Base-by-base conservation (phyloP, 1,140 invertebrate genomes). In the Neodiprion virginianus region DNA sequence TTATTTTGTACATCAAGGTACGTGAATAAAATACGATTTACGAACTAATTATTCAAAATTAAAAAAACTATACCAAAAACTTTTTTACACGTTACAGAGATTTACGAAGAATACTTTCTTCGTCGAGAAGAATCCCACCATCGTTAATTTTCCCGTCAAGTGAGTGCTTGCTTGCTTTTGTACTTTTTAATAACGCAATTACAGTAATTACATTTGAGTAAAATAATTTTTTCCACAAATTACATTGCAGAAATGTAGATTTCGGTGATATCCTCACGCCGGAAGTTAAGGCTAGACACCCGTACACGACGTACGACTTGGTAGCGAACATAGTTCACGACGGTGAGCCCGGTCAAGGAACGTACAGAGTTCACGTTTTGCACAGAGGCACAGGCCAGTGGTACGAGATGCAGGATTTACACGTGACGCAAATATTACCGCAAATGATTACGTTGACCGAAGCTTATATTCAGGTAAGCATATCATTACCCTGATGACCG, bases 81-180 rank as follows among this genome's bases (percentile, higher is more conserved):
- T 76, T 40, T 67, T 73, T 81, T 82, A 79, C 77, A 78, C 77
- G 78, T 89, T 90, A 53, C 88, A 94, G 90, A 92, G 99, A 79
- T 99, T 99, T 86, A 99, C 97, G 4, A 99, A 98, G 88, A 99
- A 99, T 87, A 98, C 97, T 48, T 99, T 99, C 89, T 99, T 98
- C 83, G 92, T 98, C 12, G 99, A 99, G 85, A 99, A 99, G 88
- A 99, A 99, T 91, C 97, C 97, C 10, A 99, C 99, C 0, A 99
- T 99, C 85, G 98, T 99, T 0, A 99, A 99, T 89, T 99, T 99
- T 86, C 98, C 98, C 8, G 96, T 99, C 66, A 98, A 97, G 96
- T 98, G 90, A 94, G 94, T 93, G 74, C 73, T 73, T 3, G 28
- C 28, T 72, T 70, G 48, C 8, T 65, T 23, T 74, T 28, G 71